These are phyloP conservation scores for Neotragus pygmaeus DNA, from an alignment of 2,113 vertebrate genomes.

Conservation along the genomic window DNA sequence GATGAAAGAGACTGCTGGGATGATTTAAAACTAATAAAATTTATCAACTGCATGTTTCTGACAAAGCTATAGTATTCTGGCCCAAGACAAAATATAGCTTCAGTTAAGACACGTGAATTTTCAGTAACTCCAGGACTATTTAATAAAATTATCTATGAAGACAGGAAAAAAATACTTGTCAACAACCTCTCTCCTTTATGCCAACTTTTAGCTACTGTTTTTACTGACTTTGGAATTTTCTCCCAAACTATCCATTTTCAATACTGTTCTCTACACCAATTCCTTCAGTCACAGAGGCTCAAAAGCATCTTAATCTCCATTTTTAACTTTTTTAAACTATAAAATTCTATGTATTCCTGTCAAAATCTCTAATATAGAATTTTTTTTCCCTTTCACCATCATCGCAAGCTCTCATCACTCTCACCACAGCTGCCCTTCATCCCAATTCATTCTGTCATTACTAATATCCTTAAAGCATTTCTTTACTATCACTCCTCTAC, in stretches of 20 bases:
- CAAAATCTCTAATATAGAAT: not conserved
- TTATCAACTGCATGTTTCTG: not conserved
- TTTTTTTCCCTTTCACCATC: not conserved
- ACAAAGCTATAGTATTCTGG: not conserved
- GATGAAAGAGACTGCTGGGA: not conserved
- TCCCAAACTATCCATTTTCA: not conserved
- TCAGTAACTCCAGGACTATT: not conserved
- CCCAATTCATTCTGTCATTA: not conserved
- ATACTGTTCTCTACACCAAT: not conserved
- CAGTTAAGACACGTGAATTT: not conserved
- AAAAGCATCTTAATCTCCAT: not conserved
- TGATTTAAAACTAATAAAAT: not conserved
- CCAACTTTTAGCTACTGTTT: not conserved
- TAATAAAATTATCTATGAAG: not conserved
- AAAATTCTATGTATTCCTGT: not conserved
- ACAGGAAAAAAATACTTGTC: not conserved
- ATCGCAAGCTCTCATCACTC: not conserved
- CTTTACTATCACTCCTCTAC: not conserved
- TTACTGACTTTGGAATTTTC: not conserved
- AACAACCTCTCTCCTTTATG: not conserved
- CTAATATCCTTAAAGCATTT: not conserved
- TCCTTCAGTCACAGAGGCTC: not conserved
- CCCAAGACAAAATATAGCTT: not conserved
- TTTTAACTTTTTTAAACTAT: not conserved
- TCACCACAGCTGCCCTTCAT: not conserved